These are phyloP conservation scores for Diarsia rubi DNA, from an alignment of 2,888 invertebrate genomes.

Conservation along the genomic window DNA sequence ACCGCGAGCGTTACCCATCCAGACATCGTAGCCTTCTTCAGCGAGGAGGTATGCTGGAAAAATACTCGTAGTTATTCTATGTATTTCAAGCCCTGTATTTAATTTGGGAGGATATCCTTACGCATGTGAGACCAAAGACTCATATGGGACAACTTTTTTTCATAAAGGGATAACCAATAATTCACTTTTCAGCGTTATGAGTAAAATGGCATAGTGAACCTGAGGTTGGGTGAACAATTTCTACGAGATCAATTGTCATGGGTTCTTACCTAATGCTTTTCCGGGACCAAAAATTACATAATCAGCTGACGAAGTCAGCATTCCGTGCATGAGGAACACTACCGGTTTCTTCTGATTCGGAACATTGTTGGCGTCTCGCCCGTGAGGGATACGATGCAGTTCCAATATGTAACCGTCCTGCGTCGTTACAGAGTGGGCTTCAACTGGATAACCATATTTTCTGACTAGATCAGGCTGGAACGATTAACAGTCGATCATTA, in stretches of 20 bases:
- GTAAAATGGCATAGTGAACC: neutral
- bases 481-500: neutral
- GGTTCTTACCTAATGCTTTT: slow-evolving; percentile 91
- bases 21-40: slow-evolving; percentile 94
- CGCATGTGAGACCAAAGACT: neutral
- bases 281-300: slow-evolving; percentile 94
- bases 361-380: slow-evolving; percentile 81
- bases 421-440: slow-evolving; percentile 92
- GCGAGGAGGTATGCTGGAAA: slow-evolving; percentile 89
- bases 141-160: too few relatives aligned
- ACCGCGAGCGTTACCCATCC: slow-evolving; percentile 96
- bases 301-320: slow-evolving; percentile 94
- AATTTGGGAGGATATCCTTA: neutral
- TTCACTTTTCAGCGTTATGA: neutral
- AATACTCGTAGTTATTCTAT: neutral
- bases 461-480: slow-evolving; percentile 83
- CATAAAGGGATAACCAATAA: neutral
- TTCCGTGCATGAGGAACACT: slow-evolving; percentile 93
- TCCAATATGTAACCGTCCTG: slow-evolving; percentile 95
- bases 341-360: slow-evolving; percentile 87
- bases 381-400: slow-evolving; percentile 93
- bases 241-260: neutral
- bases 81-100: neutral
- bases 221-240: neutral
- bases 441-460: slow-evolving; percentile 92